Evolutionary conservation across 2,113 vertebrate genomes (phyloP).

Genomic region (Crotalus horridus): DNA sequence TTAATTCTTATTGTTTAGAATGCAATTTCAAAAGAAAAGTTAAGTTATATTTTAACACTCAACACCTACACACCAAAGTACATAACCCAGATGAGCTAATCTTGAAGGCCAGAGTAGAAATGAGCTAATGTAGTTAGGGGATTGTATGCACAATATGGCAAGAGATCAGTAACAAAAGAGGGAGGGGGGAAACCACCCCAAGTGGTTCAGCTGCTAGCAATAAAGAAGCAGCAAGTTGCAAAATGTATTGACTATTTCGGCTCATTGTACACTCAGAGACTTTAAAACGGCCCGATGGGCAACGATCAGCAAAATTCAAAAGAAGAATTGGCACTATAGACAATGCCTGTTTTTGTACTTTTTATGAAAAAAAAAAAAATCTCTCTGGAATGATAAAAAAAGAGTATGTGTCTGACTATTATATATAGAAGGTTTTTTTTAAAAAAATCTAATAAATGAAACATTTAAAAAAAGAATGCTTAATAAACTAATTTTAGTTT

Average conservation of each 20-base stretch:
- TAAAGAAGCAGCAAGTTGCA: slow-evolving; percentile 54
- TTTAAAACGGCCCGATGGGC: background rate
- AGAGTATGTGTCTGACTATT: background rate
- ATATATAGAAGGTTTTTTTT: slow-evolving; percentile 17
- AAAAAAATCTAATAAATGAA: slow-evolving; percentile 11
- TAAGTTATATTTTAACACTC: slow-evolving; percentile 61
- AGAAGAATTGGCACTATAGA: background rate
- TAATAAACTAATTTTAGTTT: slow-evolving; percentile 57
- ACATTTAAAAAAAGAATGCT: slow-evolving; percentile 2
- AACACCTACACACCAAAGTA: slow-evolving; percentile 61
- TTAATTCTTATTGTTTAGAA: slow-evolving; percentile 48
- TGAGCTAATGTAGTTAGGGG: slow-evolving; percentile 68
- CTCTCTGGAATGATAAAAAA: slow-evolving; percentile 36
- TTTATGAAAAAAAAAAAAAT: background rate
- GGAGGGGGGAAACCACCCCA: slow-evolving; percentile 30
- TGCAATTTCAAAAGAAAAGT: slow-evolving; percentile 58
- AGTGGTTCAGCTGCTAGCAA: slow-evolving; percentile 55
- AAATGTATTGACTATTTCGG: slow-evolving; percentile 51
- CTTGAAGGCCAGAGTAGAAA: slow-evolving; percentile 53
- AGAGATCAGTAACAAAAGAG: slow-evolving; percentile 57
- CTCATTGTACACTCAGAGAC: slow-evolving; percentile 10
- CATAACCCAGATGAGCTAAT: slow-evolving; percentile 67
- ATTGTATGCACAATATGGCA: slow-evolving; percentile 62
- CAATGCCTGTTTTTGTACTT: background rate
- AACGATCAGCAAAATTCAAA: background rate